Conservation (phyloP, 2,113 vertebrate genomes). For the Thryonomys swinderianus region DNA sequence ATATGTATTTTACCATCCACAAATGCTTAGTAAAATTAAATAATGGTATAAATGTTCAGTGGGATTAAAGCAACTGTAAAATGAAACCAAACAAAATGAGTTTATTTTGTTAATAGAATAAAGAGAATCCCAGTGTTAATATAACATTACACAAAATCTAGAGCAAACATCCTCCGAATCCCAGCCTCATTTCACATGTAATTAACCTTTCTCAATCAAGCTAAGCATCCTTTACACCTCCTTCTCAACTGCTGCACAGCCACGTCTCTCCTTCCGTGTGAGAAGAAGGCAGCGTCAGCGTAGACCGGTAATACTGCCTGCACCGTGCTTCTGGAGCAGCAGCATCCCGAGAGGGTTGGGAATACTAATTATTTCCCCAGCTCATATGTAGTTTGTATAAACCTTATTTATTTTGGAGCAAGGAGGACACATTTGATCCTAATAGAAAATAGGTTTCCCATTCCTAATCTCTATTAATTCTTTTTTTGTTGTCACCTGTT, state of each 20-base stretch:
- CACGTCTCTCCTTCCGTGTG: background rate
- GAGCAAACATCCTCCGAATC: constrained; percentile 90
- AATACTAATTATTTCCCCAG: background rate
- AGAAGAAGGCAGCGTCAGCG: constrained; percentile 52
- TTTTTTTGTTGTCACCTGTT: background rate
- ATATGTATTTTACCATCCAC: constrained; percentile 88
- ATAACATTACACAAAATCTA: constrained; percentile 90
- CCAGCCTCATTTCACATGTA: constrained; percentile 91
- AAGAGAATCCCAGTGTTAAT: constrained; percentile 90
- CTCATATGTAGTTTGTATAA: background rate
- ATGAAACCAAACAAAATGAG: constrained; percentile 91
- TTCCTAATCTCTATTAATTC: background rate
- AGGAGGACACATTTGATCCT: background rate
- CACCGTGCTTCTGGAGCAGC: background rate
- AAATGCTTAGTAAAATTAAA: constrained; percentile 90
- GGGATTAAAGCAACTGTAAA: constrained; percentile 90
- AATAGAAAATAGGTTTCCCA: background rate
- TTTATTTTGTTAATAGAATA: constrained; percentile 91
- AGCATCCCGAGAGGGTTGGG: background rate
- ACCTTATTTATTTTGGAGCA: constrained; percentile 21
- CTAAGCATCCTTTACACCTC: constrained; percentile 85
- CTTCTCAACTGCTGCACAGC: constrained; percentile 74
- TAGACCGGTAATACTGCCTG: constrained; percentile 18
- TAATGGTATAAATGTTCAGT: constrained; percentile 89
- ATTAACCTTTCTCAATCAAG: constrained; percentile 92